Base-by-base conservation (phyloP, 2,797 vertebrate species). In the Lacerta viridis region DNA sequence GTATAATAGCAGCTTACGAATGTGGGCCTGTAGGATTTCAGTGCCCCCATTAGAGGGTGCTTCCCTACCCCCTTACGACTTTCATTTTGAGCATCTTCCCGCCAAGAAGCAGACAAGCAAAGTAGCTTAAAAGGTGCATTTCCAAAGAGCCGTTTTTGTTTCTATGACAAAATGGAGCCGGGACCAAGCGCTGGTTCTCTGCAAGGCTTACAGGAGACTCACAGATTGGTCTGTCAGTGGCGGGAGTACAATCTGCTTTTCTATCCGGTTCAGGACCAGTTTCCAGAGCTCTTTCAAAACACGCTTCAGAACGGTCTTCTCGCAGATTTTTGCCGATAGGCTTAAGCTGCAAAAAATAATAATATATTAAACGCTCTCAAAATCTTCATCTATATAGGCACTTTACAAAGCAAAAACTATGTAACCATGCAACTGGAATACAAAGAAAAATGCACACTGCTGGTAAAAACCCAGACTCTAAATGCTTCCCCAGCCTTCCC, bases 231-330 rank as follows among this genome's bases (percentile, higher is more conserved):
- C 99, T 27, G 96, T 98, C 94, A 99, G 96, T 0, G 98, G 98
- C 46, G 99, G 99, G 87, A 99, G 97, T 88, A 99, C 99, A 74
- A 99, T 99, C 89, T 98, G 98, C 90, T 98, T 98, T 94, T 99
- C 99, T 74, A 99, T 98, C 95, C 97, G 99, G 95, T 98, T 99
- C 92, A 99, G 96, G 78, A 99, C 99, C 5, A 99, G 97, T 93
- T 99, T 99, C 99, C 99, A 99, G 0, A 99, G 97, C 94, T 99
- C 99, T 94, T 99, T 99, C 93, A 99, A 96, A 92, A 99, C 97
- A 72, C 99, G 97, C 93, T 99, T 99, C 91, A 99, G 96, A 50
- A 99, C 99, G 0, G 99, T 99, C 96, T 99, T 99, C 97, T 99
- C 99, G 93, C 99, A 99, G 94, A 99, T 99, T 97, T 99, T 99